Conservation (phyloP, 2,888 invertebrate genomes). For the Leuctra nigra region DNA sequence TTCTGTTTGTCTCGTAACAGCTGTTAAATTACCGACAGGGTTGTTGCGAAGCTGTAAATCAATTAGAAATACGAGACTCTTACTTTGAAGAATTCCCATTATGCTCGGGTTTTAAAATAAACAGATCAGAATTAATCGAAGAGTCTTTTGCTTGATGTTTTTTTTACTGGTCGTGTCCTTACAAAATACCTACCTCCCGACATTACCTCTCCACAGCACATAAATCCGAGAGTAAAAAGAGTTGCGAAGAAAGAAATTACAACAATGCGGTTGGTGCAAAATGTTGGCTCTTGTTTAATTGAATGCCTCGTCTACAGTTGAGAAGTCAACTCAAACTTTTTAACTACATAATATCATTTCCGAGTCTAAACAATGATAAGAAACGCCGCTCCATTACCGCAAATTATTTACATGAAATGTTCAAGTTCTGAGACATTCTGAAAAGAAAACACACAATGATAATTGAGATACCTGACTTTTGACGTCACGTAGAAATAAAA, state of each 20-base stretch:
- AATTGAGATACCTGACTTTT: too few relatives aligned
- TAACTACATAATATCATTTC: too few relatives aligned
- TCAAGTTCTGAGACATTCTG: too few relatives aligned
- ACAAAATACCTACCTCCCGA: background rate
- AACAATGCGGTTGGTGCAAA: too few relatives aligned
- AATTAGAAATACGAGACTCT: constrained; percentile 12
- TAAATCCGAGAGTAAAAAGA: constrained; percentile 2
- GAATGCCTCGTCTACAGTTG: too few relatives aligned
- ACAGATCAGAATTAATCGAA: constrained; percentile 17
- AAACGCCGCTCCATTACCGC: too few relatives aligned
- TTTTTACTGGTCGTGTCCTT: background rate
- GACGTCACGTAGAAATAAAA: too few relatives aligned
- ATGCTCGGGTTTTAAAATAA: constrained; percentile 12
- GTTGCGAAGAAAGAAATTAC: background rate
- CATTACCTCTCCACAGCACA: constrained; percentile 2
- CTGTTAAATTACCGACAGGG: constrained; percentile 12
- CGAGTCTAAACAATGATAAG: too few relatives aligned
- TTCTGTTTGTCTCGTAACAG: constrained; percentile 11
- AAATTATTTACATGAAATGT: too few relatives aligned
- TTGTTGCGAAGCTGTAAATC: constrained; percentile 6
- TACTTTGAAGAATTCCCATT: constrained; percentile 12
- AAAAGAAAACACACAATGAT: too few relatives aligned
- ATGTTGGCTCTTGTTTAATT: too few relatives aligned
- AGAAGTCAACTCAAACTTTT: too few relatives aligned
- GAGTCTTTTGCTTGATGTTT: background rate